Evolutionary conservation across 2,888 invertebrate species (phyloP), one percentile per base, ranked within the genome.

Genomic region (Cryptus armator): DNA sequence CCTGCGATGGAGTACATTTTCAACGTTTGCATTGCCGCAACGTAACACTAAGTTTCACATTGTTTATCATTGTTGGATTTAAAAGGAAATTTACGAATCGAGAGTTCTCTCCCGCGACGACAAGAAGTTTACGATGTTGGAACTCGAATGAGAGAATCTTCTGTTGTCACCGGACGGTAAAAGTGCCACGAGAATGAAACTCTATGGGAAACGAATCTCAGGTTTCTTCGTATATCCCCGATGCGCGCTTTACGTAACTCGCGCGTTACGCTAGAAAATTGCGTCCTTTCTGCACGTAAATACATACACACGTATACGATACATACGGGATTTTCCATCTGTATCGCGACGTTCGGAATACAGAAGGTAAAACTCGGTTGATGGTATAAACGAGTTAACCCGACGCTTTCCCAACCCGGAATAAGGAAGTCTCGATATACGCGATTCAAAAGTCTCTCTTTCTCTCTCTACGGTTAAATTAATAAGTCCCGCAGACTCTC

Each of bases 161-260:
- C 48, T 59, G 78, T 46, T 56, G 62, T 75, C 48, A 46, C 67
- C 37, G 48, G 24, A 44, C 19, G 72, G 44, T 16, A 56, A 67
- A 43, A 51, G 71, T 51, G 56, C 59, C 64, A 29, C 53, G 70
- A 56, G 48, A 78, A 48, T 67, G 29, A 68, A 46, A 68, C 24
- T 67, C 72, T 14, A 43, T 67, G 77, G 46, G 76, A 81, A 81
- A 81, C 9, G 37, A 53, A 9, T 7, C 43, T 9, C 14, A 5
- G 59, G 46, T 48, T 76, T 70, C 51, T 70, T 62, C n/a, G 56
- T 19, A 48, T 72, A 77, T 16, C 68, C 68, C 62, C 78, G 74
- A 79, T 83, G 72, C 74, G 64, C 44, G 56, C 44, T 79, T 83
- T 79, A 83, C 79, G 78, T 83, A 83, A 80, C 71, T 71, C 70